Percentiles rank a stretch among this genome's conserved stretches.
These are phyloP conservation scores for Orientallactaga bullata DNA, from an alignment of 2,113 vertebrate genomes.

Conservation along the genomic window DNA sequence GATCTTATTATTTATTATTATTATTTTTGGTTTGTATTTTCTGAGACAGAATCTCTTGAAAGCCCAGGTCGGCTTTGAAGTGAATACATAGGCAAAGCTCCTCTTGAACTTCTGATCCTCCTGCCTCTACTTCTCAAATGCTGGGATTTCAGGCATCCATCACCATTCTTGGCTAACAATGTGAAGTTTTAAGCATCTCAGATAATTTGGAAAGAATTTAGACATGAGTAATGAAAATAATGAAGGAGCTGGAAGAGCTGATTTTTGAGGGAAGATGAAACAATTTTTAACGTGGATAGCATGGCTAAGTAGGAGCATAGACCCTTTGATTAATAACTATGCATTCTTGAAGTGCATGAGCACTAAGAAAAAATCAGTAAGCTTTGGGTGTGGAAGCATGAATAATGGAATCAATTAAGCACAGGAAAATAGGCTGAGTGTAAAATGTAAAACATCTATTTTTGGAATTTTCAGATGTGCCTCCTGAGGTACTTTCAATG, in stretches of 20 bases:
- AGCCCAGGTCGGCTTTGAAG: no score
- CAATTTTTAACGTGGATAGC: conserved; percentile 36
- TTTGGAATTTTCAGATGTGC: conserved; percentile 60
- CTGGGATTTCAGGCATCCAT: not conserved
- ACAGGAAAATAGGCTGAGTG: conserved; percentile 68
- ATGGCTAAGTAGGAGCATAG: conserved; percentile 45
- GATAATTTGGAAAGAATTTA: conserved; percentile 49
- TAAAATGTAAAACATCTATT: conserved; percentile 69
- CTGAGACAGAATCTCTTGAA: not conserved
- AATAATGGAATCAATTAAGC: conserved; percentile 79
- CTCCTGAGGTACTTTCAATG: conserved; percentile 64
- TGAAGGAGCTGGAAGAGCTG: conserved; percentile 46
- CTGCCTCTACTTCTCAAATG: not conserved
- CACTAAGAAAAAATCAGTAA: conserved; percentile 61
- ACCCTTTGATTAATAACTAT: conserved; percentile 73
- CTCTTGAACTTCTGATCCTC: not conserved
- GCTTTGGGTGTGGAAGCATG: conserved; percentile 71
- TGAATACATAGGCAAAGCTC: no score
- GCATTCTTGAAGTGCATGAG: conserved; percentile 66
- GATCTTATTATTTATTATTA: not conserved
- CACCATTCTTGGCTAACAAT: not conserved
- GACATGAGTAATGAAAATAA: conserved; percentile 49
- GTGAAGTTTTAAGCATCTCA: conserved; percentile 14
- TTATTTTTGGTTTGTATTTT: not conserved
- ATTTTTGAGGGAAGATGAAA: conserved; percentile 62